phyloP scores from a whole-genome alignment of 2,113 vertebrate species.

The Lota lota region DNA sequence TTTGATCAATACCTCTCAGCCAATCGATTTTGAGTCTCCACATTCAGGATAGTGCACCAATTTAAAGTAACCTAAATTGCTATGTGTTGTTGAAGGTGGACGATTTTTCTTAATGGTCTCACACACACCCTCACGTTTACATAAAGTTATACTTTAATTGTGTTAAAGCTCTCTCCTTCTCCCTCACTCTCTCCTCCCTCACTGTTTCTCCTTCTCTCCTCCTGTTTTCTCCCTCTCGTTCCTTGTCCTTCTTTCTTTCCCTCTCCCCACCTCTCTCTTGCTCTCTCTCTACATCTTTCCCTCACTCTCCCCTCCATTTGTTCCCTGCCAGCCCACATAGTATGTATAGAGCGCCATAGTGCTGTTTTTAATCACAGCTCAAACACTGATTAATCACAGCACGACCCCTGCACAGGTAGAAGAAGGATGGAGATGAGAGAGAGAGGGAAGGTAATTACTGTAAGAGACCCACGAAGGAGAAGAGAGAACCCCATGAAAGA shows the following conservation, averaged over 20 bases:
- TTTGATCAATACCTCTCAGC: neutral
- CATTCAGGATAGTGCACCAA: too few species aligned
- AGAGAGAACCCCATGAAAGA: neutral
- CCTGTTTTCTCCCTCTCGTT: too few species aligned
- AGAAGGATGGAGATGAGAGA: neutral
- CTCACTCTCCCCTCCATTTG: neutral
- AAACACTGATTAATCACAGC: neutral
- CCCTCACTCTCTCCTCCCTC: too few species aligned
- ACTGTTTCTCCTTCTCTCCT: too few species aligned
- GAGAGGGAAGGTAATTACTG: constrained; percentile 17
- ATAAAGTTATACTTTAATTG: too few species aligned
- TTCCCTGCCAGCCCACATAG: neutral
- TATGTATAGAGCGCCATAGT: neutral
- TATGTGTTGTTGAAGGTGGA: too few species aligned
- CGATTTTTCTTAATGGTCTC: too few species aligned
- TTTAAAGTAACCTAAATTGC: too few species aligned
- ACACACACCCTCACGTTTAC: too few species aligned
- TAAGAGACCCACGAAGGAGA: constrained; percentile 15
- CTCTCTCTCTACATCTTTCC: neutral
- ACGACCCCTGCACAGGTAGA: neutral
- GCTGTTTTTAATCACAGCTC: neutral
- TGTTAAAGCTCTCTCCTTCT: too few species aligned
- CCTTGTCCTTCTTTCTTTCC: too few species aligned
- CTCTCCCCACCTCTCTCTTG: too few species aligned
- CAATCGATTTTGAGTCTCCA: neutral